Evolutionary conservation across 2,797 vertebrate species (phyloP), one percentile per base, ranked within the genome.

Genomic region (Phyllotis vaccarum): DNA sequence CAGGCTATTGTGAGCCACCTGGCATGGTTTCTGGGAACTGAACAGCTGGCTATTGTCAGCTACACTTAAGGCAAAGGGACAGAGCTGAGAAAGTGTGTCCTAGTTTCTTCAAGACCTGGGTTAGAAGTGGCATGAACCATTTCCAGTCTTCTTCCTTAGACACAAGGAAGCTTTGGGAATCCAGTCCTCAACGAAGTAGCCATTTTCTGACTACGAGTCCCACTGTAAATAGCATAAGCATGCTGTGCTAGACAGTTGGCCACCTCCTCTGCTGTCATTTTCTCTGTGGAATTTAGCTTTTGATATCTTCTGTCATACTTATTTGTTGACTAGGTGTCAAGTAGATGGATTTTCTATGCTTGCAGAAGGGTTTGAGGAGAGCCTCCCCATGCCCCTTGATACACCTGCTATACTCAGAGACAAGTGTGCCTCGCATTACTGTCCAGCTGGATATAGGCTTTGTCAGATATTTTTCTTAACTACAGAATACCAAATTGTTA

Each of bases 351-450:
- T 34, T 91, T 52, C 31, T 83, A 5, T 75, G 43, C 49, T 56
- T 56, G 31, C 8, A 29, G 16, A 88, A 64, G 68, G 75, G 46
- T 7, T 68, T 96, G n/a, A 93, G 81, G 43, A 76, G 81, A 96
- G 58, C 24, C 1, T 78, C 37, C 40, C 60, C 75, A 70, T 17
- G 79, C 29, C 64, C 43, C 31, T 85, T 56, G 16, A 74, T 74
- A 75, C 14, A 76, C 49, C 64, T 74, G 37, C 16, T 87, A 94
- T 37, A 83, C 49, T 91, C 56, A 70, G 4, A 78, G 68, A 24
- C 86, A 74, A 86, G 96, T 56, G 78, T 31, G 17, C 91, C 86
- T 75, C 60, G 90, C 58, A n/a, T 74, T 80, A 52, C 56, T 79
- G 17, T 72, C n/a, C 40, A 78, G 49, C 56, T 68, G n/a, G 11